Base-by-base conservation (phyloP, 2,888 invertebrate species). In the Ormyrus thymus region DNA sequence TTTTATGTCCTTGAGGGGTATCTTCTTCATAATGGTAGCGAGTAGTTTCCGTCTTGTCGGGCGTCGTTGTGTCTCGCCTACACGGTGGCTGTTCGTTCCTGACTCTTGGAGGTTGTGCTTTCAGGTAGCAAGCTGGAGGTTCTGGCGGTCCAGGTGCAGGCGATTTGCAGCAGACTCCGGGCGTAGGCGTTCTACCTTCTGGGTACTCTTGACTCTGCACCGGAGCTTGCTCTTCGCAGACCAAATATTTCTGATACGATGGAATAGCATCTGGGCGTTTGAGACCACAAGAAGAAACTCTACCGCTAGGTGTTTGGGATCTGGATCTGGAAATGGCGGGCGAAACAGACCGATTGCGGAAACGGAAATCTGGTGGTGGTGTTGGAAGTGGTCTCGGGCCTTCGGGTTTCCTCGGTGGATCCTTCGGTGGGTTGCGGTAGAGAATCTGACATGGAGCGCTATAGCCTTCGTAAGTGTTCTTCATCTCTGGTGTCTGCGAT, bases 211-310 rank as follows among this genome's bases (percentile, higher is more conserved):
- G 85, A 46, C 84, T 81, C 7, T 89, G 87, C 0, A 89, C 82
- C 0, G 89, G 86, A 0, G 83, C 84, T 4, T 86, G 87, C 46
- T 85, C 85, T 81, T 87, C 93, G n/a, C 94, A 92, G 51, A 95
- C 93, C 83, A 96, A 91, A 89, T 95, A 94, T 89, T 94, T 94
- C 90, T 96, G 96, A 87, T 96, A 96, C 84, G 93, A 93, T 8
- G 96, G 96, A 83, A 96, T 93, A 69, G 95, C 93, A 1, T 95
- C 94, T 46, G 95, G 94, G 89, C 94, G 94, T 86, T 95, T 95
- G 9, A 91, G 82, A 2, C 89, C 87, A 2, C 79, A 81, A 7
- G 79, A 7, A 3, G 79, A 81, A 10, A 76, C 9, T 68, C 86
- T 86, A 68, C 84, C 85, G 86, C 94, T 94, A 0, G 95, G 95